A percentile compares a stretch with the other conserved stretches of the same genome.
Conservation (phyloP, 2,113 vertebrate genomes). For the Xiphophorus maculatus region DNA sequence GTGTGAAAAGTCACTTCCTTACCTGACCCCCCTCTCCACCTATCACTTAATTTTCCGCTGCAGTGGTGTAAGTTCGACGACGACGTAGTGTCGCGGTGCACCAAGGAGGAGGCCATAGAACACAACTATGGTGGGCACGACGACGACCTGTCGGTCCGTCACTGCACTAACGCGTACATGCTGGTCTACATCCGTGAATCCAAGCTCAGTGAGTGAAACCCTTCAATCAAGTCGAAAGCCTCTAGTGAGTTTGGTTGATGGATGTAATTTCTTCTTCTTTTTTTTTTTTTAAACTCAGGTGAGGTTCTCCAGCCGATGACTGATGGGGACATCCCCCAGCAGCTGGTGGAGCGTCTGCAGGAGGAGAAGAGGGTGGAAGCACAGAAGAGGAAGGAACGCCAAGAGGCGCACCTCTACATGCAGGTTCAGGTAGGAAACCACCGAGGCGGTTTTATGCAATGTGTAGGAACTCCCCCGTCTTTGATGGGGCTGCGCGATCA, state of each 20-base stretch:
- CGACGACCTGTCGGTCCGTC: slow-evolving; percentile 95
- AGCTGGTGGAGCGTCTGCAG: slow-evolving; percentile 95
- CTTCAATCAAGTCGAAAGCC: background rate
- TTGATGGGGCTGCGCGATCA: too few relatives aligned
- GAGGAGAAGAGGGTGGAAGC: slow-evolving; percentile 99
- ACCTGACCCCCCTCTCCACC: background rate
- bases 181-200: slow-evolving; percentile 98
- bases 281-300: slow-evolving; percentile 71
- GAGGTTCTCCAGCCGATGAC: slow-evolving; percentile 96
- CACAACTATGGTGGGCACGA: slow-evolving; percentile 98
- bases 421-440: slow-evolving; percentile 91
- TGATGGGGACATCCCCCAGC: slow-evolving; percentile 96
- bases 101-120: slow-evolving; percentile 98
- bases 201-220: slow-evolving; percentile 89
- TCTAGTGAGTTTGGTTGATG: background rate
- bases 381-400: slow-evolving; percentile 97
- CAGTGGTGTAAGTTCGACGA: slow-evolving; percentile 99
- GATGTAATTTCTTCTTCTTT: background rate
- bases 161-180: slow-evolving; percentile 99
- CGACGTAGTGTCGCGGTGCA: slow-evolving; percentile 96
- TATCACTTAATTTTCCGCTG: background rate
- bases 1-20: background rate
- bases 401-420: slow-evolving; percentile 99
- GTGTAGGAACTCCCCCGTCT: background rate
- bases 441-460: background rate